Percentiles rank a stretch among this genome's conserved stretches.
These are phyloP conservation scores for Ectemnius continuus DNA, from an alignment of 2,888 invertebrate species.

Conservation along the genomic window DNA sequence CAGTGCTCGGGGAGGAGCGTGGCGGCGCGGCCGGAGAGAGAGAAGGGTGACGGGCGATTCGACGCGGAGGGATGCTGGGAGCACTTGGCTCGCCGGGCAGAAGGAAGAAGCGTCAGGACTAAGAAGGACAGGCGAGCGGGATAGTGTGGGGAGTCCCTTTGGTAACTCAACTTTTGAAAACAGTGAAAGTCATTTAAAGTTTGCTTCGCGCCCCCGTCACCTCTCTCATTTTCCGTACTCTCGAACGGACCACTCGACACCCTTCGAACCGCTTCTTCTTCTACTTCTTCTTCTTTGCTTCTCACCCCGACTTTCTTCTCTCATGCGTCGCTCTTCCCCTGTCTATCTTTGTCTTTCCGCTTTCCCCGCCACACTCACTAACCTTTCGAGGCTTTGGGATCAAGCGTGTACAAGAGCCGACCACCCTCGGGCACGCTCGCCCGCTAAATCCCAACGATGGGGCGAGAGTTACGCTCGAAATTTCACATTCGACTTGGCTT, in stretches of 20 bases:
- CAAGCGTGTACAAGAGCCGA: slow-evolving; percentile 57
- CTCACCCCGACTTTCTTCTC: slow-evolving; percentile 8
- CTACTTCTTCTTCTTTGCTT: slow-evolving; percentile 6
- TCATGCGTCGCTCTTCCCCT: slow-evolving; percentile 27
- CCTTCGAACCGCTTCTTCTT: slow-evolving; percentile 30
- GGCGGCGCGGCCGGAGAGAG: slow-evolving; percentile 45
- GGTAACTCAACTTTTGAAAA: slow-evolving; percentile 71
- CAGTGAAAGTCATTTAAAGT: slow-evolving; percentile 74
- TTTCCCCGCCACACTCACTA: slow-evolving; percentile 19
- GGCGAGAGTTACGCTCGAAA: slow-evolving; percentile 53
- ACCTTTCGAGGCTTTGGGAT: slow-evolving; percentile 53
- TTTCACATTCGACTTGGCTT: slow-evolving; percentile 66
- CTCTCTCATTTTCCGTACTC: slow-evolving; percentile 66
- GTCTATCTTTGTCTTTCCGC: slow-evolving; percentile 8
- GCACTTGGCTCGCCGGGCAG: slow-evolving; percentile 32
- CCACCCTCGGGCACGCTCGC: slow-evolving; percentile 41
- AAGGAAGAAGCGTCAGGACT: slow-evolving; percentile 5
- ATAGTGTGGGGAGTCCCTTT: slow-evolving; percentile 62
- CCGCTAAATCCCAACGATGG: slow-evolving; percentile 58
- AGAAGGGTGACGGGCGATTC: slow-evolving; percentile 61
- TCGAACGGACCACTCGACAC: slow-evolving; percentile 45
- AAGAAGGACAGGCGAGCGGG: slow-evolving; percentile 19
- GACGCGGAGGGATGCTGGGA: slow-evolving; percentile 38
- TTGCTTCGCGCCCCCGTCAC: slow-evolving; percentile 64
- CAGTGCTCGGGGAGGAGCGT: slow-evolving; percentile 33